These are phyloP conservation scores for Carassius auratus DNA, from an alignment of 2,113 vertebrate genomes.

Conservation along the genomic window DNA sequence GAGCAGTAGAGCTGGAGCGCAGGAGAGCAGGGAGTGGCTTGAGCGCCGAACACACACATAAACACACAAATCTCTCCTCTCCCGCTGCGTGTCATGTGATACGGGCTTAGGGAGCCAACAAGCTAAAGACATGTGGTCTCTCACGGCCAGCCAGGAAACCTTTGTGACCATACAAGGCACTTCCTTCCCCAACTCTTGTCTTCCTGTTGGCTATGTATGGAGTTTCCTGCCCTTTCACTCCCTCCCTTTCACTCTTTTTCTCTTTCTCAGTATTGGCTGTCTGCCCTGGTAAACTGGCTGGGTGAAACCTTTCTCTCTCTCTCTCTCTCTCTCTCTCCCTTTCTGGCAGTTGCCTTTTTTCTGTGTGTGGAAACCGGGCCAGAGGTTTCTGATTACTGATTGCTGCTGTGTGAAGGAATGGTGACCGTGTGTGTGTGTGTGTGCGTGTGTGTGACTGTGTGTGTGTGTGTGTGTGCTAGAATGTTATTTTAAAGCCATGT, in stretches of 20 bases:
- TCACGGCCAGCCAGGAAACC: slow-evolving; percentile 75
- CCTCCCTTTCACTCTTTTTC: slow-evolving; percentile 52
- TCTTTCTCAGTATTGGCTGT: slow-evolving; percentile 70
- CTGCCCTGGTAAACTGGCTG: slow-evolving; percentile 76
- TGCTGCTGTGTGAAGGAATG: slow-evolving; percentile 58
- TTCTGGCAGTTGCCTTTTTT: slow-evolving; percentile 45
- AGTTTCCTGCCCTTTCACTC: slow-evolving; percentile 74
- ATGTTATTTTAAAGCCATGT: slow-evolving; percentile 19
- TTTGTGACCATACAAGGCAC: slow-evolving; percentile 79
- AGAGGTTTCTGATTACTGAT: slow-evolving; percentile 63
- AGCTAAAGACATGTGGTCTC: slow-evolving; percentile 78
- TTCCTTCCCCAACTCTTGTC: slow-evolving; percentile 79
- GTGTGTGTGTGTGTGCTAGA: neutral
- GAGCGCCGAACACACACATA: slow-evolving; percentile 46
- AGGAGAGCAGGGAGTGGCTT: slow-evolving; percentile 57
- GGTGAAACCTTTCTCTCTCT: slow-evolving; percentile 63
- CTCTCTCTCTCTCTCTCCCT: slow-evolving; percentile 54
- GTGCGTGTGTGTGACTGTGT: slow-evolving; percentile 7
- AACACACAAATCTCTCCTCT: slow-evolving; percentile 68
- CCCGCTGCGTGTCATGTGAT: slow-evolving; percentile 72
- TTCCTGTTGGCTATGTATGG: slow-evolving; percentile 84
- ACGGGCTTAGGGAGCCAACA: slow-evolving; percentile 72
- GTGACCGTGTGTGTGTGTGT: slow-evolving; percentile 23
- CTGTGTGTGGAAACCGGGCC: slow-evolving; percentile 53
- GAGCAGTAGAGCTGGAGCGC: slow-evolving; percentile 39